Evolutionary conservation across 2,113 vertebrate species (phyloP).

Genomic region (Chroicocephalus ridibundus): DNA sequence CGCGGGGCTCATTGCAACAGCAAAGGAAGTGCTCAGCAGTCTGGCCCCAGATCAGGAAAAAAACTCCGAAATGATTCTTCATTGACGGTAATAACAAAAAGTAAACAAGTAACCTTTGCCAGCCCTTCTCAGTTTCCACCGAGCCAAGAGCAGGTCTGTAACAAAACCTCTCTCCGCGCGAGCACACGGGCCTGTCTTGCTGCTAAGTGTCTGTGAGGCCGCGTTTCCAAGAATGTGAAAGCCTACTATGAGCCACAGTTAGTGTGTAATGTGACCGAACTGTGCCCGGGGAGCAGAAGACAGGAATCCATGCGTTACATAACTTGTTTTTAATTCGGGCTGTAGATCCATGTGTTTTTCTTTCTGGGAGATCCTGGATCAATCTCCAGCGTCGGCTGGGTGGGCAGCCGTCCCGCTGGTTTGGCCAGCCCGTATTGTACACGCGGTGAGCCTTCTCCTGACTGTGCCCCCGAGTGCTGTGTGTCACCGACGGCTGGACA

Average conservation of each 20-base stretch:
- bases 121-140: slow-evolving; percentile 16
- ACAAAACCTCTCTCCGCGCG: background rate
- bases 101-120: slow-evolving; percentile 28
- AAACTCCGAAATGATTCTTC: background rate
- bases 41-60: slow-evolving; percentile 8
- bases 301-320: background rate
- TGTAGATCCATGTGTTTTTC: background rate
- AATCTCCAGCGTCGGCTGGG: accelerated
- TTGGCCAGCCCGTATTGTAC: background rate
- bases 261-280: background rate
- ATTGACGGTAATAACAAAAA: background rate
- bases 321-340: background rate
- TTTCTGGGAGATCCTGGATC: background rate
- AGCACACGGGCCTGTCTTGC: background rate
- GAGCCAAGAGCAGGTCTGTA: slow-evolving; percentile 11
- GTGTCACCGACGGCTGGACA: background rate
- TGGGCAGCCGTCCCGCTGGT: background rate
- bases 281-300: background rate
- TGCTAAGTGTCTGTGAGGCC: background rate
- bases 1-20: background rate
- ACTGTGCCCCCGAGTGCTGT: accelerated
- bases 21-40: background rate
- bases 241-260: background rate
- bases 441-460: background rate
- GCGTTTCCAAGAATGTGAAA: background rate